Evolutionary conservation across 2,113 vertebrate species (phyloP).

Genomic region (Symphodus melops): DNA sequence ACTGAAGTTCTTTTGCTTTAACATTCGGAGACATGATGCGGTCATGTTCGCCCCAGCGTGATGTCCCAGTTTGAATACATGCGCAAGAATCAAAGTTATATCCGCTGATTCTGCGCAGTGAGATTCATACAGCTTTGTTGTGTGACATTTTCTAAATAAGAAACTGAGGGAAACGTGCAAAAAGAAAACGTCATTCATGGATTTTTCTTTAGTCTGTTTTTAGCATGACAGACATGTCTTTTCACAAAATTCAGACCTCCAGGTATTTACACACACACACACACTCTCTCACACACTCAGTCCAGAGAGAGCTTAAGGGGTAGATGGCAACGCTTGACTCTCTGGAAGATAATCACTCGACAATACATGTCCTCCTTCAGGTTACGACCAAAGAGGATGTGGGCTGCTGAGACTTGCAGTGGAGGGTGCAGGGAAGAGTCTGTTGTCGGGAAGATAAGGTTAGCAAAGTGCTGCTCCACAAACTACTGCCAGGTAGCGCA

Average conservation of each 20-base stretch:
- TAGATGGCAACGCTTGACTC: constrained; percentile 44
- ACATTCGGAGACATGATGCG: constrained; percentile 14
- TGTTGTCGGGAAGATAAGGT: constrained; percentile 58
- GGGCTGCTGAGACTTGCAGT: constrained; percentile 45
- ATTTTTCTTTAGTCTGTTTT: constrained; percentile 26
- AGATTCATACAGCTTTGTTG: constrained; percentile 1
- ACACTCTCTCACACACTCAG: constrained; percentile 1
- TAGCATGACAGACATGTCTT: constrained; percentile 16
- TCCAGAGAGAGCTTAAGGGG: constrained; percentile 31
- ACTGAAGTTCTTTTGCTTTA: constrained; percentile 11
- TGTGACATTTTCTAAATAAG: constrained; percentile 28
- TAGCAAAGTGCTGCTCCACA: constrained; percentile 9
- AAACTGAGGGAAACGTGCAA: neutral
- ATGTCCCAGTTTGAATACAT: constrained; percentile 31
- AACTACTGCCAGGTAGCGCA: constrained; percentile 26
- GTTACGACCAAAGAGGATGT: constrained; percentile 25
- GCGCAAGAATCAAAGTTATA: constrained; percentile 3
- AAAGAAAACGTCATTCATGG: neutral
- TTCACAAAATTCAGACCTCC: neutral
- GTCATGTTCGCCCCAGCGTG: neutral
- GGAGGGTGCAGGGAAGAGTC: constrained; percentile 30
- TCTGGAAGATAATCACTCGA: constrained; percentile 55
- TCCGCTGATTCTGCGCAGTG: constrained; percentile 16
- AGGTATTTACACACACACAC: neutral
- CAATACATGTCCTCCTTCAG: constrained; percentile 51